phyloP scores from a whole-genome alignment of 2,888 invertebrate genomes.

The Temnothorax rugatulus region DNA sequence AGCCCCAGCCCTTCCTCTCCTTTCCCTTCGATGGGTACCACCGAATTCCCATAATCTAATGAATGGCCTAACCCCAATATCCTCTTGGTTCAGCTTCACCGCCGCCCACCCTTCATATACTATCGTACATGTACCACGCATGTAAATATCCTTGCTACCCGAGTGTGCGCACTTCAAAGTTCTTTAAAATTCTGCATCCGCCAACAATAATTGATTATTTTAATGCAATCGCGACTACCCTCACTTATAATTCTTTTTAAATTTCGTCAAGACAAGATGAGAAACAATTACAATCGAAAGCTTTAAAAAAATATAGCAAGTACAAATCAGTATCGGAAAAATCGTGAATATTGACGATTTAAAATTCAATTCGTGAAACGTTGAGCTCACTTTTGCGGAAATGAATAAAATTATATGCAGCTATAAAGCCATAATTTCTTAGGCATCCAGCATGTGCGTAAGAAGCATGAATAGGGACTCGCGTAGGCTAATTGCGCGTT shows the following conservation, averaged over 20 bases:
- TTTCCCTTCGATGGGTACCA: constrained; percentile 68
- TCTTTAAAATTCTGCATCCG: constrained; percentile 67
- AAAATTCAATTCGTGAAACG: constrained; percentile 45
- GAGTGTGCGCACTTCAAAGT: constrained; percentile 58
- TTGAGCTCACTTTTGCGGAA: constrained; percentile 14
- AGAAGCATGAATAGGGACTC: not conserved
- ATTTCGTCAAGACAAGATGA: constrained; percentile 8
- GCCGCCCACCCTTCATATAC: constrained; percentile 70
- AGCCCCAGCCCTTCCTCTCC: constrained; percentile 58
- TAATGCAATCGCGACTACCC: constrained; percentile 72
- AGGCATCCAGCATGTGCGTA: not conserved
- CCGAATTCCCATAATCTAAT: constrained; percentile 84
- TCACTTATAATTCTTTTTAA: constrained; percentile 4
- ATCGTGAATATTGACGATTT: constrained; percentile 47
- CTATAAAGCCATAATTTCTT: not conserved
- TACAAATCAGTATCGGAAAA: constrained; percentile 58
- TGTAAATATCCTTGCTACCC: constrained; percentile 69
- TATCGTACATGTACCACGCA: constrained; percentile 68
- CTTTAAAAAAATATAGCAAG: not conserved
- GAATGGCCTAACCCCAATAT: constrained; percentile 82
- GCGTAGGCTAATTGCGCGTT: constrained; percentile 36
- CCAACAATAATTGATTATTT: constrained; percentile 78
- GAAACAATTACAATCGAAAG: not conserved
- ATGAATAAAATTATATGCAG: not conserved
- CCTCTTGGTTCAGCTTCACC: constrained; percentile 76